These are phyloP conservation scores for Euplagia quadripunctaria DNA, from an alignment of 2,888 invertebrate genomes.

Conservation along the genomic window DNA sequence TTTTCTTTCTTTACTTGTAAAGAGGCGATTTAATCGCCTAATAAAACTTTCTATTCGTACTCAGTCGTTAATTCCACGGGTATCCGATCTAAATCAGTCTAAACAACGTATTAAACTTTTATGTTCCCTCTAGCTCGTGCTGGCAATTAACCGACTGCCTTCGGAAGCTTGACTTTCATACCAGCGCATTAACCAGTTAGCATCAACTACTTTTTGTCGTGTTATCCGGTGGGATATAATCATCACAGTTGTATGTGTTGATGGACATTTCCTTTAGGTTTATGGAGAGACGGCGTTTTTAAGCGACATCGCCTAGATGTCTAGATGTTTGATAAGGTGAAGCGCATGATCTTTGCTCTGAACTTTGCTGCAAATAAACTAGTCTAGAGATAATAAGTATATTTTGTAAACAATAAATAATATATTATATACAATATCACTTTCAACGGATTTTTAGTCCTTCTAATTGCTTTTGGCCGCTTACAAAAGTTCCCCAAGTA, in stretches of 20 bases:
- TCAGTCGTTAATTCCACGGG: constrained; percentile 5
- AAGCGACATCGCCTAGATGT: constrained; percentile 20
- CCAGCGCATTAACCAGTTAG: constrained; percentile 58
- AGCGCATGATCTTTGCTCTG: not conserved
- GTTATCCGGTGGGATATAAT: constrained; percentile 73
- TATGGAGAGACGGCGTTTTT: constrained; percentile 49
- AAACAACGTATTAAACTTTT: constrained; percentile 43
- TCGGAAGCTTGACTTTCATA: constrained; percentile 58
- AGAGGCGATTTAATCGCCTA: constrained; percentile 1
- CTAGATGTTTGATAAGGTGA: constrained; percentile 7
- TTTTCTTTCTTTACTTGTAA: not conserved
- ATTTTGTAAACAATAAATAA: no score
- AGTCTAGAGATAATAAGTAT: no score
- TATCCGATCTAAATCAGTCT: constrained; percentile 8
- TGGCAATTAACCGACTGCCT: constrained; percentile 61
- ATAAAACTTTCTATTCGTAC: constrained; percentile 22
- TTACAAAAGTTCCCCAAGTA: no score
- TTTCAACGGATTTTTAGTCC: no score
- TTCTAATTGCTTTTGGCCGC: no score
- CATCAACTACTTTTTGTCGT: constrained; percentile 69
- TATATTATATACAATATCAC: no score
- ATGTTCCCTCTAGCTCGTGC: constrained; percentile 55
- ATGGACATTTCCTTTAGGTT: constrained; percentile 70
- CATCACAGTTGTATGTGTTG: constrained; percentile 64
- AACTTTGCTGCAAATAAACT: not conserved